Evolutionary conservation across 2,113 vertebrate species (phyloP).

Genomic region (Seriola aureovittata): DNA sequence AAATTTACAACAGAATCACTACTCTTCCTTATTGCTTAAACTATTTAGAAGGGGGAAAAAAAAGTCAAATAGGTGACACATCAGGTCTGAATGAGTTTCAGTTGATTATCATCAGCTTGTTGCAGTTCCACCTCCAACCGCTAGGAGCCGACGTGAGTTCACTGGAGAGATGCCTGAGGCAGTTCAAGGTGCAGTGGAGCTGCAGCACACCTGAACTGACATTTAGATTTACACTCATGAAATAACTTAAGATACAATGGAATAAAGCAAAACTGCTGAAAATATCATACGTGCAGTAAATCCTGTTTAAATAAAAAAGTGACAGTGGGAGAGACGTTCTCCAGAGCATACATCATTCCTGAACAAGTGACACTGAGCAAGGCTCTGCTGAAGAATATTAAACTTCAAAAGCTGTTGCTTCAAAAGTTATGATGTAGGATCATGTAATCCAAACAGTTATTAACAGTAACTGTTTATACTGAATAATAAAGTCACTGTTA

Average conservation of each 20-base stretch:
- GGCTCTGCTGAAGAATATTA: too few relatives aligned
- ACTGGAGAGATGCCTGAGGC: slow-evolving; percentile 52
- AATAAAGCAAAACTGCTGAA: too few relatives aligned
- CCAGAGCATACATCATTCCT: too few relatives aligned
- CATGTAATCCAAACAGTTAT: slow-evolving; percentile 12
- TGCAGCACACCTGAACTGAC: slow-evolving; percentile 35
- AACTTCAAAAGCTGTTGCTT: neutral
- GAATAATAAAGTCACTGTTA: too few relatives aligned
- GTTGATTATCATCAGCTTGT: neutral
- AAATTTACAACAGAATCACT: too few relatives aligned
- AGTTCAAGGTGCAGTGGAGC: neutral
- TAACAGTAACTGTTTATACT: slow-evolving; percentile 15
- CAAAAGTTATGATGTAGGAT: neutral
- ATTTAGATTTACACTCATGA: neutral
- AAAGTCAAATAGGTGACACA: neutral
- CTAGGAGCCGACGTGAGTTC: slow-evolving; percentile 81
- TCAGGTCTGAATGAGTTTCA: neutral
- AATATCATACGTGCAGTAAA: too few relatives aligned
- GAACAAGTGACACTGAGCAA: too few relatives aligned
- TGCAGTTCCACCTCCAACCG: slow-evolving; percentile 65
- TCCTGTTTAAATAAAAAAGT: too few relatives aligned
- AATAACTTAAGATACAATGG: too few relatives aligned
- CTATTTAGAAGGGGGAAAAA: neutral
- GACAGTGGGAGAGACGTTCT: too few relatives aligned
- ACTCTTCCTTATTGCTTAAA: neutral